phyloP scores from a whole-genome alignment of 2,888 invertebrate genomes.

The Coelopa pilipes region DNA sequence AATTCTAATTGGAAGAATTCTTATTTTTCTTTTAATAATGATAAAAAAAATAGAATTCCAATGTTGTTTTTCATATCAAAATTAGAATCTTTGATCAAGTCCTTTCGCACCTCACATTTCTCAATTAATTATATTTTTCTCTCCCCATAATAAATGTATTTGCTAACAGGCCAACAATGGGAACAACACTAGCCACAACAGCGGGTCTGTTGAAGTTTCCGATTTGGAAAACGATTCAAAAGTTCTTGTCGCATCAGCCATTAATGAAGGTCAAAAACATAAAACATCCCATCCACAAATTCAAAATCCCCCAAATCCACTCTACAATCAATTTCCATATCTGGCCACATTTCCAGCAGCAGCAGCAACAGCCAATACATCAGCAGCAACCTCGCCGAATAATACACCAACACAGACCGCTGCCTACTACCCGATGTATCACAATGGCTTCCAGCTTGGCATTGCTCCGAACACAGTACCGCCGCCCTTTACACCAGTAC shows the following conservation, averaged over 20 bases:
- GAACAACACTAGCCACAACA: slow-evolving; percentile 53
- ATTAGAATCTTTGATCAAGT: too few species aligned
- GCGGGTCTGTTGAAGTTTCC: slow-evolving; percentile 56
- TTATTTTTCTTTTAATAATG: too few species aligned
- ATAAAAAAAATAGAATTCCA: too few species aligned
- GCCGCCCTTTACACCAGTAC: slow-evolving; percentile 66
- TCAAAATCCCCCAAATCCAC: slow-evolving; percentile 58
- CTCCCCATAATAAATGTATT: slow-evolving; percentile 4
- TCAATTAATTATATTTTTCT: background rate
- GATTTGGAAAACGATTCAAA: slow-evolving; percentile 54
- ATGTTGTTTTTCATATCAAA: too few species aligned
- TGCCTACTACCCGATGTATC: slow-evolving; percentile 66
- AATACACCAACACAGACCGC: slow-evolving; percentile 51
- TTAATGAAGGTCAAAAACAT: slow-evolving; percentile 50
- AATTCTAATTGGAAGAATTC: too few species aligned
- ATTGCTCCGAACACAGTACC: slow-evolving; percentile 65
- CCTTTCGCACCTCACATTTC: too few species aligned
- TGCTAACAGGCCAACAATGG: slow-evolving; percentile 25
- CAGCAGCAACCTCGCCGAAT: slow-evolving; percentile 49
- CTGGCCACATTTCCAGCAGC: slow-evolving; percentile 62
- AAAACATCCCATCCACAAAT: slow-evolving; percentile 57
- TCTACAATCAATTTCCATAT: slow-evolving; percentile 66
- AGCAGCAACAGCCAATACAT: slow-evolving; percentile 51
- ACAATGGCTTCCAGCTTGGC: slow-evolving; percentile 65
- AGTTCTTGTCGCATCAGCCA: slow-evolving; percentile 53